Evolutionary conservation across 2,888 invertebrate genomes (phyloP), one percentile per base, ranked within the genome.

Genomic region (Pycnomerus fuliginosus): DNA sequence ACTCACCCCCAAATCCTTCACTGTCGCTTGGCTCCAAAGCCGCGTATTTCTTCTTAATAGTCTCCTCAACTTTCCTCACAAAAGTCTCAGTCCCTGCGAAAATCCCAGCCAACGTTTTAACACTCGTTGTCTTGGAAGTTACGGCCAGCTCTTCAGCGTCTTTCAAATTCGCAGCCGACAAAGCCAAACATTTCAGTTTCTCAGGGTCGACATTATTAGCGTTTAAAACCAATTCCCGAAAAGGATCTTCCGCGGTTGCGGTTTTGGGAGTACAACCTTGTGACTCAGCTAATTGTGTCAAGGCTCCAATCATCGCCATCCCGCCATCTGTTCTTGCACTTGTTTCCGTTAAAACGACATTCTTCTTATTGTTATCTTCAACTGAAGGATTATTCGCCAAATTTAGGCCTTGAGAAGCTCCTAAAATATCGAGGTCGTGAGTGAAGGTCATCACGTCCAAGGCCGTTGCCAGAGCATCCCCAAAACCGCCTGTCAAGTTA

Each of bases 391-490:
- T 61, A 27, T 61, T 63, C 1, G 65, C 61, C 25, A 67, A 53
- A 56, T 64, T 66, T 36, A 63, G 52, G 12, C 65, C 63, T 42
- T 65, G 61, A 4, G 66, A 58, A 7, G 66, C 61, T 15, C 57
- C 55, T 22, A 55, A 56, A 12, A 64, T 62, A 37, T 67, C 65
- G 20, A 67, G 42, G 28, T 92, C 90, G 55, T 84, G 83, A 5
- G 89, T 85, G 70, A 88, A 90, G 0, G 89, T 85, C 77, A 93
- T 85, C 52, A 90, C 87, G 65, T 90, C 89, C 39, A 91, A 76
- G 1, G 91, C 88, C 8, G 85, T 82, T 2, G 84, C 84, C 28
- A 91, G 71, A 1, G 86, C 86, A 16, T 77, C 80, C 23, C 76
- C 77, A 55, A 78, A 77, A 40, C 74, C 76, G 1, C 72, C 74